A percentile compares a stretch with the other conserved stretches of the same genome.
Conservation (phyloP, 2,888 invertebrate genomes). For the Spatulosminthurus flaviceps region DNA sequence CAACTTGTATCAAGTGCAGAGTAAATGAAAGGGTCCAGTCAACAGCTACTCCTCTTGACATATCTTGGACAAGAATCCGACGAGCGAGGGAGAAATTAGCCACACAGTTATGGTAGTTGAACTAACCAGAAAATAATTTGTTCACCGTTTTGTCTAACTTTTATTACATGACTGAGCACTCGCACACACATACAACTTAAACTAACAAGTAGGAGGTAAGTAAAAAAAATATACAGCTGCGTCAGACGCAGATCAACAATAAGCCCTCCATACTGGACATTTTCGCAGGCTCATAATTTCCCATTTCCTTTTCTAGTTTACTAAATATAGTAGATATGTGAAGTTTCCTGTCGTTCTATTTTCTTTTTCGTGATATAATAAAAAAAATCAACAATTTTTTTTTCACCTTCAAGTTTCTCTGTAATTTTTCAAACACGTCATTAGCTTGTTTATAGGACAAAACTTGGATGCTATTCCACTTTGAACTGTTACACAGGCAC, state of each 20-base stretch:
- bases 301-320: constrained; percentile 62
- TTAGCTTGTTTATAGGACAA: constrained; percentile 1
- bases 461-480: neutral
- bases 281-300: constrained; percentile 64
- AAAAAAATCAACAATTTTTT: neutral
- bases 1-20: constrained; percentile 40
- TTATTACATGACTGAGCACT: constrained; percentile 13
- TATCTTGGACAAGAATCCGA: constrained; percentile 42
- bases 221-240: neutral
- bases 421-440: constrained; percentile 9
- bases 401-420: neutral
- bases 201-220: neutral
- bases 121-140: constrained; percentile 47
- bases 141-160: constrained; percentile 41
- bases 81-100: constrained; percentile 32
- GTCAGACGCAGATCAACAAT: neutral
- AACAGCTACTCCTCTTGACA: constrained; percentile 32
- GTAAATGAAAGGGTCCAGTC: constrained; percentile 44
- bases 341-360: constrained; percentile 60
- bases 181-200: neutral
- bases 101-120: constrained; percentile 21
- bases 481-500: neutral
- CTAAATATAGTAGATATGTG: constrained; percentile 54
- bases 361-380: neutral
- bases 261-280: constrained; percentile 49